Evolutionary conservation across 2,888 invertebrate genomes (phyloP).

Genomic region (Buathra laborator): DNA sequence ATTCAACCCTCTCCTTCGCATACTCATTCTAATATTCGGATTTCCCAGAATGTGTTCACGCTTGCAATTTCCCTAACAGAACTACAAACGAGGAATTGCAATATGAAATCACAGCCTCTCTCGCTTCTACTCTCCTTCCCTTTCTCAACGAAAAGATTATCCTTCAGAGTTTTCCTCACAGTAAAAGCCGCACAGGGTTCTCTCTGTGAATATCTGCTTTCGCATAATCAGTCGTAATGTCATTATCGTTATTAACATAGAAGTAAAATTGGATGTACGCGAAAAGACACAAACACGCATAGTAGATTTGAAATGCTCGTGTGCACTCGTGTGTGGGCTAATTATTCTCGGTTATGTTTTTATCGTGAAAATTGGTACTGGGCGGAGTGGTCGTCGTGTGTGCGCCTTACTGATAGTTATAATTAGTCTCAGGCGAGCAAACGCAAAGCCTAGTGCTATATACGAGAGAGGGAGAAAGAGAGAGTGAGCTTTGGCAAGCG

Average conservation of each 20-base stretch:
- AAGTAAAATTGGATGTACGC: conserved; percentile 51
- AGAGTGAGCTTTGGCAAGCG: background rate
- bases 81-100: conserved; percentile 22
- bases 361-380: conserved; percentile 25
- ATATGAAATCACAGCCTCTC: conserved; percentile 15
- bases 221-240: conserved; percentile 16
- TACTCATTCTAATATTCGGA: conserved; percentile 27
- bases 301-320: background rate
- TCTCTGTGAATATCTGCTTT: conserved; percentile 17
- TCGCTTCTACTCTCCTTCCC: background rate
- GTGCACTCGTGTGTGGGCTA: conserved; percentile 15
- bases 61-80: conserved; percentile 20
- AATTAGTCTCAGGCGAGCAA: conserved; percentile 35
- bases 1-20: conserved; percentile 9
- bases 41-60: background rate
- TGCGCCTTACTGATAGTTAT: conserved; percentile 42
- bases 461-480: background rate
- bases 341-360: conserved; percentile 49
- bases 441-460: background rate
- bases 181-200: background rate
- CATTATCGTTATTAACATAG: conserved; percentile 61
- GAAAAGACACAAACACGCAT: background rate
- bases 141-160: conserved; percentile 18
- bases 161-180: conserved; percentile 12
- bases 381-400: conserved; percentile 6